Base-by-base conservation (phyloP, 92 coral and sea anemone genomes). In the Bergia sp. region DNA sequence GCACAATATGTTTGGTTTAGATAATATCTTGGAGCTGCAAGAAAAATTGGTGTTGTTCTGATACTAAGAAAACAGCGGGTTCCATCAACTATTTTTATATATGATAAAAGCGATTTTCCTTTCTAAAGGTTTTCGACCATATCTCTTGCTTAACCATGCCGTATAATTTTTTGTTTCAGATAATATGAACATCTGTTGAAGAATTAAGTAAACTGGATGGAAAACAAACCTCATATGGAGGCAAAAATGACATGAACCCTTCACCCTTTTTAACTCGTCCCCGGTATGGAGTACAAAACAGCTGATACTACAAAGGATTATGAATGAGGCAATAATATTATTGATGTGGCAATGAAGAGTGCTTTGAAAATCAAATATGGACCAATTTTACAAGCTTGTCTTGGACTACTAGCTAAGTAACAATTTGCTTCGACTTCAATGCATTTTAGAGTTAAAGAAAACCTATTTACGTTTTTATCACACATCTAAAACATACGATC, bases 21-120 rank as follows among this genome's bases (percentile, higher is more conserved):
- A 80, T 80, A 80, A 29, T 80, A 80, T 80, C 85, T 80, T 80
- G 20, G 11, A 2, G 10, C 37, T 79, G 11, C 83, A 37, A 36
- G 38, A 58, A 7, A 40, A 80, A 49, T 39, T 80, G 16, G 29
- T 76, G 39, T 43, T 57, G 37, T 38, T 53, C 18, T 61, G 67
- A 61, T 61, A 61, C 53, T 61, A 38, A 57, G 3, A 57, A 18
- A 57, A 80, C 85, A 80, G 43, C 18, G 7, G 67, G 45, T 55
- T 80, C 55, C 47, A 9, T 16, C 58, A 9, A 77, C 44, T 20
- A 61, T 73, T 73, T 37, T 15, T 37, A 21, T 36, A 73, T 73
- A 73, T 73, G 39, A 44, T 3, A n/a, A 38, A 77, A 77, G 23
- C 6, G 39, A 9, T 16, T 77, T 42, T 44, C 9, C 38, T 42